phyloP scores from a whole-genome alignment of 1,140 invertebrate species.

The Bombus pascuorum region DNA sequence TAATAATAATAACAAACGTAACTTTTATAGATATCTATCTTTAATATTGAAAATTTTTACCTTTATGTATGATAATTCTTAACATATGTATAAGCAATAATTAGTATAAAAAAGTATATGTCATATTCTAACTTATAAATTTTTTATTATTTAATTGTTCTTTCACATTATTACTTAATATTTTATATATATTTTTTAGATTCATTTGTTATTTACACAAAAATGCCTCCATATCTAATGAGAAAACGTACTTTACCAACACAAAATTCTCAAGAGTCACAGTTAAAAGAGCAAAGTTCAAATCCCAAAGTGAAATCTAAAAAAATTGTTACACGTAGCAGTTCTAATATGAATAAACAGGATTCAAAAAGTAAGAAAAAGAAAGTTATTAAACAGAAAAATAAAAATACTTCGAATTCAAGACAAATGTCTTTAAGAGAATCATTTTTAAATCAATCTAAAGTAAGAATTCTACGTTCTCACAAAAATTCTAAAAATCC shows the following conservation, averaged over 20 bases:
- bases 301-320: not conserved
- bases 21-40: not conserved
- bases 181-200: constrained; percentile 10
- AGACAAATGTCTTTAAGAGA: constrained; percentile 45
- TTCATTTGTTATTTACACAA: not conserved
- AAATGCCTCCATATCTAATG: constrained; percentile 10
- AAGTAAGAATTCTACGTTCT: constrained; percentile 18
- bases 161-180: not conserved
- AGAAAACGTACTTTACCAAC: not conserved
- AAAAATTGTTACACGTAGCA: not conserved
- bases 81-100: not conserved
- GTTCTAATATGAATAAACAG: not conserved
- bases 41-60: not conserved
- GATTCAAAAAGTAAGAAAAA: not conserved
- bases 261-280: not conserved
- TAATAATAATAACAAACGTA: not conserved
- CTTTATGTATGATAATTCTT: not conserved
- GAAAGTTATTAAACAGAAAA: not conserved
- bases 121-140: not conserved
- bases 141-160: not conserved
- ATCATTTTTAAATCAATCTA: constrained; percentile 31
- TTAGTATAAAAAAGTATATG: not conserved
- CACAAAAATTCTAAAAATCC: constrained; percentile 36
- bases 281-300: not conserved
- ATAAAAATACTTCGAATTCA: not conserved